Evolutionary conservation across 2,113 vertebrate genomes (phyloP).

Genomic region (Brienomyrus longianalis): DNA sequence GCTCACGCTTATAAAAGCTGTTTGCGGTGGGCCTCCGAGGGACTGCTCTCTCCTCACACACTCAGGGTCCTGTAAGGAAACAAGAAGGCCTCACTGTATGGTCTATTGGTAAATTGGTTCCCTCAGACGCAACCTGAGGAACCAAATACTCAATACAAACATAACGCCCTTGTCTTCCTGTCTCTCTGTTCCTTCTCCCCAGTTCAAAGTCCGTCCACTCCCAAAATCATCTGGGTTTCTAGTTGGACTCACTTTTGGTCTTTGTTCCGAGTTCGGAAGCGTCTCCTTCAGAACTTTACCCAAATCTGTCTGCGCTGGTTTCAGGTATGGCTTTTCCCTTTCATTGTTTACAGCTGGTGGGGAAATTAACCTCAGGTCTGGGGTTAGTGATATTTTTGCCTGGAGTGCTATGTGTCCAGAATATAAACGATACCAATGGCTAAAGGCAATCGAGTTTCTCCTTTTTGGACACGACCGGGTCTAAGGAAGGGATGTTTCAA

Average conservation of each 20-base stretch:
- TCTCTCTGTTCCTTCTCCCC: background rate
- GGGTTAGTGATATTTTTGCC: slow-evolving; percentile 21
- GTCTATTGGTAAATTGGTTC: background rate
- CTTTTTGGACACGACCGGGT: background rate
- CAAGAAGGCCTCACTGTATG: slow-evolving; percentile 16
- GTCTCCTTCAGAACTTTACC: background rate
- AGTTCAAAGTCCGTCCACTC: background rate
- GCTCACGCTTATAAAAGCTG: background rate
- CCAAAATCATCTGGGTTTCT: background rate
- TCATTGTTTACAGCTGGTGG: slow-evolving; percentile 24
- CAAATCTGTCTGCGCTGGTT: background rate
- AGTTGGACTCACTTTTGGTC: background rate
- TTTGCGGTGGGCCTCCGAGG: background rate
- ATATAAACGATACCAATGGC: background rate
- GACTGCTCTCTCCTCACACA: slow-evolving; percentile 45
- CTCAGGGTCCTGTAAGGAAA: slow-evolving; percentile 47
- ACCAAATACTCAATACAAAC: background rate
- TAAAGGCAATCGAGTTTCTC: background rate
- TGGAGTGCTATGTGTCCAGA: slow-evolving; percentile 12
- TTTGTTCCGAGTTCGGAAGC: slow-evolving; percentile 6
- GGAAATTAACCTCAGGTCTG: slow-evolving; percentile 25
- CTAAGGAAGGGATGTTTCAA: background rate
- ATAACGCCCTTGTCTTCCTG: background rate
- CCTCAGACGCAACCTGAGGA: slow-evolving; percentile 3
- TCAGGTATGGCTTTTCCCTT: background rate